Conservation (phyloP, 1,140 invertebrate genomes). For the Leptestheria dahalacensis region DNA sequence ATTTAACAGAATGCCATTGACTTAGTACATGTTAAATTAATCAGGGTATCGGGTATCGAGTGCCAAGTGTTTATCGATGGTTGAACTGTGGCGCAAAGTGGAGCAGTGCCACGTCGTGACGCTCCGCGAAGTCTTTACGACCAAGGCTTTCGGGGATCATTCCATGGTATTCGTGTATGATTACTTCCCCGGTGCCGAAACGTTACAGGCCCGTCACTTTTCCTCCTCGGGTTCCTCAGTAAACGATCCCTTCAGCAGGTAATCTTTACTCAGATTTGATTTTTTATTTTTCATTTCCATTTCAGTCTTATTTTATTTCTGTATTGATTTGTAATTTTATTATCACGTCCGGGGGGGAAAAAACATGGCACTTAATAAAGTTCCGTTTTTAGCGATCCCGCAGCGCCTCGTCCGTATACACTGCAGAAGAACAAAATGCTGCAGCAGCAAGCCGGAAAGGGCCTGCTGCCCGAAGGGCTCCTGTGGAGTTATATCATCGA, state of each 20-base stretch:
- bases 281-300: too few relatives aligned
- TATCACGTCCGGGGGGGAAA: too few relatives aligned
- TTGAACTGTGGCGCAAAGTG: slow-evolving; percentile 87
- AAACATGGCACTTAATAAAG: too few relatives aligned
- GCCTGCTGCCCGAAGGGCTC: slow-evolving; percentile 65
- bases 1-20: slow-evolving; percentile 3
- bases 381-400: slow-evolving; percentile 41
- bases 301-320: too few relatives aligned
- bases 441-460: slow-evolving; percentile 33
- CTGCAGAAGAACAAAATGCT: slow-evolving; percentile 66
- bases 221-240: slow-evolving; percentile 45
- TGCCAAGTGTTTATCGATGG: slow-evolving; percentile 65
- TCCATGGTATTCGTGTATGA: slow-evolving; percentile 94
- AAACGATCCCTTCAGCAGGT: slow-evolving; percentile 52
- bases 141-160: slow-evolving; percentile 87
- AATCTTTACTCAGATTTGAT: too few relatives aligned
- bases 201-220: slow-evolving; percentile 73
- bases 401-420: slow-evolving; percentile 62
- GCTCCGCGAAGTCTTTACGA: slow-evolving; percentile 83
- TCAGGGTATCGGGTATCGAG: slow-evolving; percentile 59
- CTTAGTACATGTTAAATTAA: background rate
- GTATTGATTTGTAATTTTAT: too few relatives aligned
- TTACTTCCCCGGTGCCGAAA: slow-evolving; percentile 80
- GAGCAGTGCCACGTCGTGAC: slow-evolving; percentile 85
- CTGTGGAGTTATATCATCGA: slow-evolving; percentile 95